Conservation (phyloP, 2,888 invertebrate species). For the Drosophila ezoana region DNA sequence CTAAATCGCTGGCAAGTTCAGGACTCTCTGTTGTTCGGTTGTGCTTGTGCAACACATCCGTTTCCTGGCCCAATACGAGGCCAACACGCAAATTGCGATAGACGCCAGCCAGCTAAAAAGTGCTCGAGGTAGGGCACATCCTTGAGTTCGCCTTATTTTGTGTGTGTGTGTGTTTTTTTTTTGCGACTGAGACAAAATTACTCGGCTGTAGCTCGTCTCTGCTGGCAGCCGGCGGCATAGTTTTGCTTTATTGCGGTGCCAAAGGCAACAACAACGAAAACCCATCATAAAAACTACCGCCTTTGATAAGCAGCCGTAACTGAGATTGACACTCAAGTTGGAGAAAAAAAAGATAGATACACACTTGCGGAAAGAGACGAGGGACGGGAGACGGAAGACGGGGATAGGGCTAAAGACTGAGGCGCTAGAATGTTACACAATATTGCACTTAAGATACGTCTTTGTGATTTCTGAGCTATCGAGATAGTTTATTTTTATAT, state of each 20-base stretch:
- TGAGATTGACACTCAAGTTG: slow-evolving; percentile 58
- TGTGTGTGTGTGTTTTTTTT: neutral
- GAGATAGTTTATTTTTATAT: slow-evolving; percentile 15
- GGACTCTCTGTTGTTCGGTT: slow-evolving; percentile 20
- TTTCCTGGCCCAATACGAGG: slow-evolving; percentile 62
- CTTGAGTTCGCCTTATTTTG: slow-evolving; percentile 10
- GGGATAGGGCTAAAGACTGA: slow-evolving; percentile 10
- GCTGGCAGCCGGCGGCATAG: slow-evolving; percentile 54
- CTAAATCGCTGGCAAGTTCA: slow-evolving; percentile 44
- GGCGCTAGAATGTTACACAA: slow-evolving; percentile 43
- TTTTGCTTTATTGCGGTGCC: slow-evolving; percentile 67
- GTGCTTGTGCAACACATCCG: slow-evolving; percentile 60
- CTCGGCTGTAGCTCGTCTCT: slow-evolving; percentile 10
- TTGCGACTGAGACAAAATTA: slow-evolving; percentile 35
- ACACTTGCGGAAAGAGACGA: neutral
- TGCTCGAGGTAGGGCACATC: slow-evolving; percentile 34
- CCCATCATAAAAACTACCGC: slow-evolving; percentile 37
- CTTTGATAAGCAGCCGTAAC: slow-evolving; percentile 56
- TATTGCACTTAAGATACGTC: slow-evolving; percentile 64
- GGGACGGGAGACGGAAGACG: neutral
- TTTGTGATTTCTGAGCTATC: slow-evolving; percentile 5
- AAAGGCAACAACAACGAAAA: slow-evolving; percentile 37
- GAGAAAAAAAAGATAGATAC: slow-evolving; percentile 1
- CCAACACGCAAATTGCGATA: slow-evolving; percentile 64
- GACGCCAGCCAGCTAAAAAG: slow-evolving; percentile 26